phyloP scores from a whole-genome alignment of 2,797 vertebrate genomes.

The Hippocampus kuda region DNA sequence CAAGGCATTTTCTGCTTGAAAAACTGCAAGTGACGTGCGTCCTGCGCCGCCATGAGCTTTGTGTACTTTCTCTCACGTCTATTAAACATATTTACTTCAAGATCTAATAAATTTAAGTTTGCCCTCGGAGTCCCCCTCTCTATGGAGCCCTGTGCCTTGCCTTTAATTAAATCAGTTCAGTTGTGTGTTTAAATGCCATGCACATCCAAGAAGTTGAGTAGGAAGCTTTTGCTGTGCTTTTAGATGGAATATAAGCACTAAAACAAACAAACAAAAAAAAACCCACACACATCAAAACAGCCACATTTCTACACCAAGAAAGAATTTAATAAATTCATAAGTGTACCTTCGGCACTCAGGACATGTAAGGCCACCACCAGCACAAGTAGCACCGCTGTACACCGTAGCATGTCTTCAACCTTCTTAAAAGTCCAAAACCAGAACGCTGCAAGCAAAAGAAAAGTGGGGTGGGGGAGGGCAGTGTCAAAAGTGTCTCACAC shows the following conservation, averaged over 20 bases:
- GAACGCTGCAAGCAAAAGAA: constrained; percentile 7
- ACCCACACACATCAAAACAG: neutral
- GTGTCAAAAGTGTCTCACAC: neutral
- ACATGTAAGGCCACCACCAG: constrained; percentile 77
- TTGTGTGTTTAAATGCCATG: neutral
- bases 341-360: constrained; percentile 81
- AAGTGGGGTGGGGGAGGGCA: neutral
- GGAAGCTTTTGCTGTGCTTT: constrained; percentile 5
- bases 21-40: no score
- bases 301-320: neutral
- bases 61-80: neutral
- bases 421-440: constrained; percentile 18
- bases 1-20: neutral
- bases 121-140: neutral
- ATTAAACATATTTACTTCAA: neutral
- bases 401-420: constrained; percentile 75
- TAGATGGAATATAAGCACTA: neutral
- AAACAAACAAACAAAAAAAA: neutral
- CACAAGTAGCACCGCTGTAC: constrained; percentile 77
- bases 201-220: neutral
- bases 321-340: neutral
- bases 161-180: constrained; percentile 2
- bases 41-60: neutral
- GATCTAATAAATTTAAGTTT: neutral
- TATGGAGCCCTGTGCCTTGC: neutral